phyloP scores from a whole-genome alignment of 2,888 invertebrate genomes.

The Chromoteleia sp. region DNA sequence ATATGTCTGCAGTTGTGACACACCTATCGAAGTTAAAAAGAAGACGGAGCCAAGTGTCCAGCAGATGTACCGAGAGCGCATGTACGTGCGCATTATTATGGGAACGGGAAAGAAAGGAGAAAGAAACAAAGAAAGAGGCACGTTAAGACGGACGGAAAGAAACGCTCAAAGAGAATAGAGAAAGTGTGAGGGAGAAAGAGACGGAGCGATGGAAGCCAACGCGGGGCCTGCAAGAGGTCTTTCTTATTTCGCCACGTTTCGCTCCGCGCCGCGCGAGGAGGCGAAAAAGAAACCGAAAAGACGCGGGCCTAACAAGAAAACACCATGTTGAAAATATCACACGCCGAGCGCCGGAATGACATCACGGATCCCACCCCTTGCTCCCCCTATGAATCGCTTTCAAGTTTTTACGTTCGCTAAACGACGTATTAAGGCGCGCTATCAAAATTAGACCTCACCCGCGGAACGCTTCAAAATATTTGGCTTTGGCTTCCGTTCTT shows the following conservation, averaged over 20 bases:
- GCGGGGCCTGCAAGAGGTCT: conserved; percentile 57
- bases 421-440: conserved; percentile 64
- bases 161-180: background rate
- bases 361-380: conserved; percentile 69
- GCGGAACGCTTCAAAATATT: conserved; percentile 35
- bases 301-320: conserved; percentile 71
- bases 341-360: conserved; percentile 75
- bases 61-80: conserved; percentile 75
- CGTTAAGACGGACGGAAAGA: conserved; percentile 11
- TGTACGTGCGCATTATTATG: conserved; percentile 73
- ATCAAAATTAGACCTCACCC: conserved; percentile 63
- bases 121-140: conserved; percentile 3
- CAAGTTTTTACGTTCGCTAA: conserved; percentile 65
- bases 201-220: conserved; percentile 16
- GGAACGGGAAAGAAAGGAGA: conserved; percentile 57
- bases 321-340: conserved; percentile 77
- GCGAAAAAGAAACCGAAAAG: conserved; percentile 60
- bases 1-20: conserved; percentile 46
- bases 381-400: conserved; percentile 64
- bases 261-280: conserved; percentile 55
- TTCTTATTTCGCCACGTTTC: conserved; percentile 69
- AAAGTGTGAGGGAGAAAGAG: conserved; percentile 16
- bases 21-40: conserved; percentile 65
- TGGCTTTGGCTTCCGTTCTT: conserved; percentile 4
- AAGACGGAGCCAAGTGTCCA: conserved; percentile 74